These are phyloP conservation scores for Aricia agestis DNA, from an alignment of 1,140 invertebrate genomes.

Conservation along the genomic window DNA sequence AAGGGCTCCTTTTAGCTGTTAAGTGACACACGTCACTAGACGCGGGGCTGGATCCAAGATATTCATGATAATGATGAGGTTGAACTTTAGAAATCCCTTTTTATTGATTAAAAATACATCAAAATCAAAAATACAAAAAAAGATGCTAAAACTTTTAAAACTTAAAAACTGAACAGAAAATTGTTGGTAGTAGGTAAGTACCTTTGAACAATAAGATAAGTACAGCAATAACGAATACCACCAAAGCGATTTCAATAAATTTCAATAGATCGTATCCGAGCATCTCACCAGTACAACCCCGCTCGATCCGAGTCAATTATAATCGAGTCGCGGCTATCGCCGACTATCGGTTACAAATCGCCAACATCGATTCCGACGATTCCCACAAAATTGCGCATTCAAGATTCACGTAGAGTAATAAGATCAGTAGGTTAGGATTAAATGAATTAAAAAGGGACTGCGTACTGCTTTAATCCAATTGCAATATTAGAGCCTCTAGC, in stretches of 20 bases:
- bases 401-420: slow-evolving; percentile 12
- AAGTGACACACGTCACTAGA: slow-evolving; percentile 19
- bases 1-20: slow-evolving; percentile 25
- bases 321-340: slow-evolving; percentile 17
- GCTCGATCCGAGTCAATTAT: slow-evolving; percentile 27
- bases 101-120: too few relatives aligned
- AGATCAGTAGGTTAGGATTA: not conserved
- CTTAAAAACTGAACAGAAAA: not conserved
- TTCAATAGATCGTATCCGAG: not conserved
- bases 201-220: not conserved
- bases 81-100: too few relatives aligned
- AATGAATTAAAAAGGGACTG: too few relatives aligned
- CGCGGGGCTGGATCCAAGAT: not conserved
- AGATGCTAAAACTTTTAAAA: too few relatives aligned
- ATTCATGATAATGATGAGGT: not conserved
- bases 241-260: not conserved
- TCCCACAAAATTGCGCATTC: slow-evolving; percentile 52
- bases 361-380: slow-evolving; percentile 43
- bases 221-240: not conserved
- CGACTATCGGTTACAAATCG: slow-evolving; percentile 55
- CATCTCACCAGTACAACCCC: not conserved
- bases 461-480: not conserved
- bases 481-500: too few relatives aligned
- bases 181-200: not conserved
- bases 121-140: too few relatives aligned